Evolutionary conservation across 2,797 vertebrate species (phyloP).

Genomic region (Chromis chromis): DNA sequence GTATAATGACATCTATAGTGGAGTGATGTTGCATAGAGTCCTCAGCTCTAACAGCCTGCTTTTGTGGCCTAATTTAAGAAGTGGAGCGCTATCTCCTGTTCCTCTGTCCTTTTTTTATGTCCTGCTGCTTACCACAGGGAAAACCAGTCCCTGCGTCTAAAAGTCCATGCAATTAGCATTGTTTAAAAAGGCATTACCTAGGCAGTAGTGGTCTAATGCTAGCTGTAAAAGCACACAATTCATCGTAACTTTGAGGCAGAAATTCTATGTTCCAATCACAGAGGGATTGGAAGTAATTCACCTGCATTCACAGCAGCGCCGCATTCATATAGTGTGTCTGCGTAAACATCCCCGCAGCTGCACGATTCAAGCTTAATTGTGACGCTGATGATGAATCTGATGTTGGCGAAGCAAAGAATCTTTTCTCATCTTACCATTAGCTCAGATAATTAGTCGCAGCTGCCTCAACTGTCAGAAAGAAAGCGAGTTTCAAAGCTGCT

Average conservation of each 20-base stretch:
- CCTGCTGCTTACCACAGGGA: conserved; percentile 52
- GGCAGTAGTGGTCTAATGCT: conserved; percentile 18
- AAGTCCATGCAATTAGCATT: conserved; percentile 54
- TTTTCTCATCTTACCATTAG: conserved; percentile 62
- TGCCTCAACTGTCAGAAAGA: conserved; percentile 56
- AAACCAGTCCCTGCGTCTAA: conserved; percentile 38
- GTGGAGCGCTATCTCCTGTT: conserved; percentile 56
- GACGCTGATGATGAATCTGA: conserved; percentile 65
- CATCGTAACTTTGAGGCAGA: conserved; percentile 36
- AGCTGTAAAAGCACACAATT: conserved; percentile 29
- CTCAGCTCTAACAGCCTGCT: conserved; percentile 57
- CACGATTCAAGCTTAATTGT: conserved; percentile 58
- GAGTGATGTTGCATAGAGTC: conserved; percentile 32
- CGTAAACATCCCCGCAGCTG: conserved; percentile 61
- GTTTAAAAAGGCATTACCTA: conserved; percentile 47
- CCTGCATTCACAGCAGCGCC: conserved; percentile 40
- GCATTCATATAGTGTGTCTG: conserved; percentile 35
- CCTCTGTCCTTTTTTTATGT: conserved; percentile 52
- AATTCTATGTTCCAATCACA: conserved; percentile 45
- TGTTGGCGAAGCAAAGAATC: conserved; percentile 67
- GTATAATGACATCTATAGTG: conserved; percentile 37
- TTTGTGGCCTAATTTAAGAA: conserved; percentile 75
- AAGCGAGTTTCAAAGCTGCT: conserved; percentile 25
- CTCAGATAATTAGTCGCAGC: conserved; percentile 70
- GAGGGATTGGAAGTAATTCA: conserved; percentile 35